Evolutionary conservation across 2,797 vertebrate genomes (phyloP).

Genomic region (Myotis myotis): DNA sequence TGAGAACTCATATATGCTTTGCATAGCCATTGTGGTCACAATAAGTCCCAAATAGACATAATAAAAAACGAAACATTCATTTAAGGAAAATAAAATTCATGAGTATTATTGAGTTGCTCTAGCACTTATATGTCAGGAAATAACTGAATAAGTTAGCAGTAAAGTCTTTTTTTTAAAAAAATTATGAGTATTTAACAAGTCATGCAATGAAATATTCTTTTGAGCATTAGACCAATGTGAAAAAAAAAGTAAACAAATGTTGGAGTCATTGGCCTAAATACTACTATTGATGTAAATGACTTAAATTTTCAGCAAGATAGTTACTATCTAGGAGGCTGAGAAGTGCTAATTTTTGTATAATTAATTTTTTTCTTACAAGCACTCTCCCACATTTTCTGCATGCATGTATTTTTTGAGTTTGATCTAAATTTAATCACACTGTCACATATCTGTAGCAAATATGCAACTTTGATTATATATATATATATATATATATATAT

Average conservation of each 20-base stretch:
- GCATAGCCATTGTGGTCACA: not conserved
- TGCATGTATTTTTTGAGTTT: not conserved
- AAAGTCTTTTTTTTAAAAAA: not conserved
- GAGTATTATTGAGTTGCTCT: fast-evolving
- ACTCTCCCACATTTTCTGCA: not conserved
- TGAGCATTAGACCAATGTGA: not conserved
- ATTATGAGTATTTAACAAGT: not conserved
- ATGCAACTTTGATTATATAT: conserved; percentile 47
- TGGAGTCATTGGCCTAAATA: not conserved
- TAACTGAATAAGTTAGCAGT: not conserved
- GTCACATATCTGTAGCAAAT: conserved; percentile 43
- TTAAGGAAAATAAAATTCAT: not conserved
- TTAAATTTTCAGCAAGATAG: not conserved
- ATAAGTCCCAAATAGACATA: not conserved
- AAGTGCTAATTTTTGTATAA: not conserved
- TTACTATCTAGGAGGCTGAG: not conserved
- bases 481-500: too few relatives aligned
- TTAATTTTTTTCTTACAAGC: not conserved
- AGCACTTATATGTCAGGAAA: not conserved
- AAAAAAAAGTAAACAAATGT: not conserved
- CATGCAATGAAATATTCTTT: not conserved
- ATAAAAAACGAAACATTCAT: not conserved
- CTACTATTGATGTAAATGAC: not conserved
- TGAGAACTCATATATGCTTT: conserved; percentile 43
- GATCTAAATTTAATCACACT: not conserved